Percentiles rank a stretch among this genome's conserved stretches.
Evolutionary conservation across 2,797 vertebrate genomes (phyloP).

Genomic region (Hirundo rustica): DNA sequence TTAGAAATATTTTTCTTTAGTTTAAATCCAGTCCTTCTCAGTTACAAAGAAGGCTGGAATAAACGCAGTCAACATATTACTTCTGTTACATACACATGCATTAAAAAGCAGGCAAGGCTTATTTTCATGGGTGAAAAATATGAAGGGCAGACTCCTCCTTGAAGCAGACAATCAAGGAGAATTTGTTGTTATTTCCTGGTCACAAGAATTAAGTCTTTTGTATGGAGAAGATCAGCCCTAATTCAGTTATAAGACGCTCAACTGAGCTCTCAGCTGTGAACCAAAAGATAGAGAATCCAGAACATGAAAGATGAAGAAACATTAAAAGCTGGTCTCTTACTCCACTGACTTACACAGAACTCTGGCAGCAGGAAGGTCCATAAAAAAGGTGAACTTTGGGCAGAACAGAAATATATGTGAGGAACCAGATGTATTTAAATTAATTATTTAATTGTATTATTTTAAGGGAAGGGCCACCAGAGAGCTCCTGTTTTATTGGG

Average conservation of each 20-base stretch:
- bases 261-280: not conserved
- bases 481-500: not conserved
- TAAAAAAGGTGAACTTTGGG: conserved; percentile 8
- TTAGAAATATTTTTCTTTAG: not conserved
- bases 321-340: not conserved
- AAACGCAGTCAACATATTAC: not conserved
- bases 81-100: not conserved
- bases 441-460: not conserved
- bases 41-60: not conserved
- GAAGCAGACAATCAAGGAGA: not conserved
- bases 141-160: not conserved
- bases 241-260: not conserved
- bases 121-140: not conserved
- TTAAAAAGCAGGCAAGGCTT: not conserved
- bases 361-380: not conserved
- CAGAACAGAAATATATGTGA: conserved; percentile 12
- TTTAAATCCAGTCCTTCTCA: not conserved
- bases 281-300: not conserved
- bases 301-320: not conserved
- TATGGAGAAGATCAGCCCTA: not conserved
- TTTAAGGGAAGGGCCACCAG: not conserved
- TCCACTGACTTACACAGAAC: not conserved
- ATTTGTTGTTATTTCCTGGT: not conserved
- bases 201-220: not conserved
- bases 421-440: not conserved